phyloP scores from a whole-genome alignment of 2,113 vertebrate species.

The Albula goreensis region DNA sequence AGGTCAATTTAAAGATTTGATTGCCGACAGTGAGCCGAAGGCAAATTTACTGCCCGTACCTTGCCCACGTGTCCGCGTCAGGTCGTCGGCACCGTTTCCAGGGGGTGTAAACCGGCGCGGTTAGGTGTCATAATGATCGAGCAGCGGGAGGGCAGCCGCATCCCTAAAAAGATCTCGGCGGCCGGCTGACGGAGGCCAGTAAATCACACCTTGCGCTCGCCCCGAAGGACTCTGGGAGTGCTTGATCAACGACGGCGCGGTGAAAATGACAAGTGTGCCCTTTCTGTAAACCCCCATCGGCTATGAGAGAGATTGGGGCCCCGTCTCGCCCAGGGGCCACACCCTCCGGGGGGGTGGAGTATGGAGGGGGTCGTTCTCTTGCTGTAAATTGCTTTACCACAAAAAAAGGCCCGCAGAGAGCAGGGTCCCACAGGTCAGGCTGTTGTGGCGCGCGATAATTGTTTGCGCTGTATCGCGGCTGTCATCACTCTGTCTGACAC shows the following conservation, averaged over 20 bases:
- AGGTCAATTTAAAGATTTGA: conserved; percentile 24
- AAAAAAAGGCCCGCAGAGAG: background rate
- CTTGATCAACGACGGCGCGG: conserved; percentile 48
- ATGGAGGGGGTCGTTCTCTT: background rate
- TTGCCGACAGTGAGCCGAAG: background rate
- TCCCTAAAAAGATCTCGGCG: conserved; percentile 24
- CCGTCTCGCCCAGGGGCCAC: conserved; percentile 39
- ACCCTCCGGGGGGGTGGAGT: background rate
- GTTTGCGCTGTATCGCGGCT: conserved; percentile 7
- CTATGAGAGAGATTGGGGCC: conserved; percentile 43
- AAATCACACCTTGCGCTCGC: conserved; percentile 49
- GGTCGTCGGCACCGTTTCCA: background rate
- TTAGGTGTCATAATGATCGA: conserved; percentile 29
- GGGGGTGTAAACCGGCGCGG: conserved; percentile 20
- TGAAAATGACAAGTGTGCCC: conserved; percentile 60
- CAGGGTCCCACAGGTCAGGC: background rate
- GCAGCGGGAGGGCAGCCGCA: background rate
- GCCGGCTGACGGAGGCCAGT: conserved; percentile 27
- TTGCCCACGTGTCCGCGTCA: background rate
- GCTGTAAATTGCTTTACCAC: conserved; percentile 8
- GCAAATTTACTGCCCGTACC: conserved; percentile 5
- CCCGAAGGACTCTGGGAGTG: conserved; percentile 47
- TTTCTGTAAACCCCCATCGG: conserved; percentile 59
- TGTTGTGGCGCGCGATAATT: conserved; percentile 2
- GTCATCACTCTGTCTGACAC: conserved; percentile 2